Percentiles rank a stretch among this genome's conserved stretches.
phyloP scores from a whole-genome alignment of 2,797 vertebrate genomes.

The Chromobotia macracanthus region DNA sequence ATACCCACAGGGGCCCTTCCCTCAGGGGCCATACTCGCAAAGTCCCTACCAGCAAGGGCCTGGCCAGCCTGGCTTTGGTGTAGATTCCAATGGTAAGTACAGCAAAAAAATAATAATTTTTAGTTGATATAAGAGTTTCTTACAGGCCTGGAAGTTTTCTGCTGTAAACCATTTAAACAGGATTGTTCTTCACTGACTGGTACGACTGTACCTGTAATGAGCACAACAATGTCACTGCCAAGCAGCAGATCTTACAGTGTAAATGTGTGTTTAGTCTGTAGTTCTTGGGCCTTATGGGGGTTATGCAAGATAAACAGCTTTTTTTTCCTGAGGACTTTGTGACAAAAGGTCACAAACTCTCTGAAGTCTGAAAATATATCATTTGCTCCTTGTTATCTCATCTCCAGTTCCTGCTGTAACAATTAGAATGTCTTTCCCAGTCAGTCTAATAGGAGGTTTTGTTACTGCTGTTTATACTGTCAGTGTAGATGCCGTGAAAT shows the following conservation, averaged over 20 bases:
- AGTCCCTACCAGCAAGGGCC: constrained; percentile 70
- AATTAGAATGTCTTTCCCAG: not conserved
- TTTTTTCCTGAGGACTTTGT: not conserved
- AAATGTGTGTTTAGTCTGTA: not conserved
- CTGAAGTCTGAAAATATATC: not conserved
- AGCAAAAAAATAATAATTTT: not conserved
- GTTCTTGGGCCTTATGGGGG: not conserved
- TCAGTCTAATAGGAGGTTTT: not conserved
- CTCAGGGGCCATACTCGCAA: constrained; percentile 58
- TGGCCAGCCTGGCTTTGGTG: constrained; percentile 71
- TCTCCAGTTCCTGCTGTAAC: constrained; percentile 11
- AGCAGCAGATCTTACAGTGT: not conserved
- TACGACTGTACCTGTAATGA: not conserved
- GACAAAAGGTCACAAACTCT: not conserved
- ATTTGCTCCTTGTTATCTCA: constrained; percentile 3
- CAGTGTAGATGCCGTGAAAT: too few species aligned
- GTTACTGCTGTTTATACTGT: too few species aligned
- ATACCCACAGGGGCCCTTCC: constrained; percentile 64
- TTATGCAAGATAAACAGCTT: constrained; percentile 1
- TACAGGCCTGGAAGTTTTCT: too few species aligned
- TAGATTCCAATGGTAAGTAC: constrained; percentile 73
- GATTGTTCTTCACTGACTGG: not conserved
- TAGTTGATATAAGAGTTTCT: not conserved
- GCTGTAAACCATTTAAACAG: not conserved
- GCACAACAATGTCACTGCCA: too few species aligned